These are phyloP conservation scores for Hirundo rustica DNA, from an alignment of 2,797 vertebrate genomes.

Conservation along the genomic window DNA sequence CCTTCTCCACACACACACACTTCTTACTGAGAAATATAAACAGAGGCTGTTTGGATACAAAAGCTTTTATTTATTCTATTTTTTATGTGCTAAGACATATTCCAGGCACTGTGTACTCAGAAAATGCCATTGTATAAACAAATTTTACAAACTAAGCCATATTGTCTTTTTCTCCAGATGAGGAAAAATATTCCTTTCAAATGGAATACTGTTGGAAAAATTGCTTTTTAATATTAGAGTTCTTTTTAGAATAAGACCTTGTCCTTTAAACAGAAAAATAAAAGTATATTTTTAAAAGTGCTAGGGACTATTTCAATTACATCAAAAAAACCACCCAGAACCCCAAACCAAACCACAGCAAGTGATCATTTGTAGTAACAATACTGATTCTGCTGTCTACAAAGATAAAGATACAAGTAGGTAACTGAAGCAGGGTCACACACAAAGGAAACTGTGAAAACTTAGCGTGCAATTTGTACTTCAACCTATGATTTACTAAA, in stretches of 20 bases:
- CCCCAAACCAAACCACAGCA: neutral
- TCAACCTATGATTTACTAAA: neutral
- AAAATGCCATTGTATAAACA: conserved; percentile 30
- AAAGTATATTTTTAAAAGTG: neutral
- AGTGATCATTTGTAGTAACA: neutral
- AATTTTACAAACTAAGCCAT: neutral
- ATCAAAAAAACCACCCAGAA: neutral
- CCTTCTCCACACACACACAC: neutral
- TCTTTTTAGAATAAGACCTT: neutral
- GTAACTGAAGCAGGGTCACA: neutral
- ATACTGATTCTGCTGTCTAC: neutral
- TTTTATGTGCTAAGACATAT: conserved; percentile 36
- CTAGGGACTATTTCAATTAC: neutral
- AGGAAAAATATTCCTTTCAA: conserved; percentile 30
- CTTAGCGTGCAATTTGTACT: neutral
- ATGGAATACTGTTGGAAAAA: neutral
- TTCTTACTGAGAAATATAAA: conserved; percentile 26
- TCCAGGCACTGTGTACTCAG: conserved; percentile 11
- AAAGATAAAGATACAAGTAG: neutral
- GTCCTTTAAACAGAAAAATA: neutral
- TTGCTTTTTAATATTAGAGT: neutral
- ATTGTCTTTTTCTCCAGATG: neutral
- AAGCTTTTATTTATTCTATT: conserved; percentile 41
- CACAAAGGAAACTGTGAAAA: neutral
- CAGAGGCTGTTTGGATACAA: conserved; percentile 21